Evolutionary conservation across 2,113 vertebrate genomes (phyloP), one percentile per base, ranked within the genome.

Genomic region (Ctenomys sociabilis): DNA sequence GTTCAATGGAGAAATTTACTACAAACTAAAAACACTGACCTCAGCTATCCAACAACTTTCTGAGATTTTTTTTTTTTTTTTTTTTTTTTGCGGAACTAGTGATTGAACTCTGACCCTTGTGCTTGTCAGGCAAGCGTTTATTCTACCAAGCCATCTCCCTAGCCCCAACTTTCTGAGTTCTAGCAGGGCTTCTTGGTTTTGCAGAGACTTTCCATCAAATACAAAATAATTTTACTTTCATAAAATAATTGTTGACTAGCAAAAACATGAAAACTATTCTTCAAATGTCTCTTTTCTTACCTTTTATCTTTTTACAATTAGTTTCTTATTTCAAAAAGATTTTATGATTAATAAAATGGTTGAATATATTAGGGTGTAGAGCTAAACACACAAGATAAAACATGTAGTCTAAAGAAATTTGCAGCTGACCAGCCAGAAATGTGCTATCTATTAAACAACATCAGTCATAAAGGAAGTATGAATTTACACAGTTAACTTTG

Each of bases 401-500:
- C 54, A 82, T 85, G 26, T 54, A 64, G 16, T 78, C 93, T 86
- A 86, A 85, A 88, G 43, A 82, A 77, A 85, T 89, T 68, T 93
- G 43, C 17, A 81, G 30, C 19, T 93, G 37, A 73, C 63, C 63
- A 88, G 8, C 12, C 80, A 89, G 43, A 93, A 88, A 28, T 91
- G 85, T 11, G 17, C 43, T 30, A 59, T 64, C 61, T 52, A 12
- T 10, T 78, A 54, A 49, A 40, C 43, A 91, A 72, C 45, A 85
- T 7, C 21, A 77, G 91, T 95, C 87, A 78, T 92, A 92, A 95
- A 85, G 82, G 92, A 85, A 82, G 78, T 91, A 80, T 63, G 24
- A 95, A 90, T 85, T 35, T 92, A 94, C 94, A 95, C 85, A 94
- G 40, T 93, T 95, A 90, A 81, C 32, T 82, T 93, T 81, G 45